Conservation (phyloP, 2,797 vertebrate genomes). For the Acropternis orthonyx region DNA sequence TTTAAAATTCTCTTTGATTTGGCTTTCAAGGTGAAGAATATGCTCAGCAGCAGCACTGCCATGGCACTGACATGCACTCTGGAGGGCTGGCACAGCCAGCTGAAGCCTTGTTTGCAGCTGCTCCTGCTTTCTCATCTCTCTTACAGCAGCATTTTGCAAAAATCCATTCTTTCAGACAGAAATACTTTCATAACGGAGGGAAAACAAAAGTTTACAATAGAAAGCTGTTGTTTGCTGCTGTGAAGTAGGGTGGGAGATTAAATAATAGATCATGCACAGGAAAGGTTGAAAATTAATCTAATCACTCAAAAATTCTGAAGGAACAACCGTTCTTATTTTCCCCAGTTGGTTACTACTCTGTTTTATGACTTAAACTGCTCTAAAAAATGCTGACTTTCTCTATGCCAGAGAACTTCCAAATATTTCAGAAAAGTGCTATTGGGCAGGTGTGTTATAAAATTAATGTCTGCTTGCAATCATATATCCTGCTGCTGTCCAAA, state of each 20-base stretch:
- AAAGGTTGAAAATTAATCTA: constrained; percentile 29
- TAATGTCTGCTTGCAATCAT: neutral
- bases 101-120: neutral
- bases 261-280: neutral
- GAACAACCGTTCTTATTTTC: neutral
- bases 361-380: constrained; percentile 10
- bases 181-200: neutral
- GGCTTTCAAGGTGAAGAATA: neutral
- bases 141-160: neutral
- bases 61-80: neutral
- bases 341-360: neutral
- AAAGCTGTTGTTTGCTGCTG: neutral
- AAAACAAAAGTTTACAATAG: neutral
- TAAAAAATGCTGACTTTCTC: constrained; percentile 26
- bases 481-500: neutral
- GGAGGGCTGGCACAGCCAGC: neutral
- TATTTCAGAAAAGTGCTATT: neutral
- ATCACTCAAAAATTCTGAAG: constrained; percentile 4
- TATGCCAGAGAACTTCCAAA: neutral
- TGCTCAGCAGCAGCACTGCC: neutral
- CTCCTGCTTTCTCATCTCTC: neutral
- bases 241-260: constrained; percentile 1
- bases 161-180: neutral
- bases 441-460: neutral
- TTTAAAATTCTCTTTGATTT: constrained; percentile 47